A percentile compares a stretch with the other conserved stretches of the same genome.
phyloP scores from a whole-genome alignment of 2,113 vertebrate species.

The Cyphomyrus discorhynchus region DNA sequence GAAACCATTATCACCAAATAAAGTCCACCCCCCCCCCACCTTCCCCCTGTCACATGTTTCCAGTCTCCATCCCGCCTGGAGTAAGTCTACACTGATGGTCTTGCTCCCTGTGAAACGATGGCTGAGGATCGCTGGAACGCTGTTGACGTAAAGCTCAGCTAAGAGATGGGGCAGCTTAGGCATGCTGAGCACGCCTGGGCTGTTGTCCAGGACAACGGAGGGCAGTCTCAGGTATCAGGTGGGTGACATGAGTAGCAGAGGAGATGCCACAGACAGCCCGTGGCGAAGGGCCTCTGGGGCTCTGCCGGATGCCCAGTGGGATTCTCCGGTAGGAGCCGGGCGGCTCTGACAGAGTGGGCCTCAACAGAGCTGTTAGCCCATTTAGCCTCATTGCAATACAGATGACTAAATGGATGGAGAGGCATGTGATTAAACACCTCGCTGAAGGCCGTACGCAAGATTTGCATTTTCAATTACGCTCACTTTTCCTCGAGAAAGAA shows the following conservation, averaged over 20 bases:
- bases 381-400: background rate
- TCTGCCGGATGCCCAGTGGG: background rate
- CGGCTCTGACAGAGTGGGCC: background rate
- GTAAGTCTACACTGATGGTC: background rate
- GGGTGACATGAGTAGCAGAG: background rate
- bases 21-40: background rate
- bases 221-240: background rate
- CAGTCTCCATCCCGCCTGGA: background rate
- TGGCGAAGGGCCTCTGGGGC: background rate
- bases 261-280: background rate
- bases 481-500: background rate
- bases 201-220: background rate
- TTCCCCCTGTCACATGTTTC: background rate
- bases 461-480: constrained; percentile 15
- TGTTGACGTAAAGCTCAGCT: background rate
- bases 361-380: background rate
- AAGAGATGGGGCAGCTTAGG: background rate
- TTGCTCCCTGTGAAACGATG: background rate
- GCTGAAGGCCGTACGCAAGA: background rate
- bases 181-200: background rate
- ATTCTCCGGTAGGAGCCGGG: background rate
- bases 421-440: constrained; percentile 3
- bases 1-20: background rate
- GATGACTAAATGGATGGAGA: background rate
- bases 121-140: background rate